Conservation (phyloP, 2,797 vertebrate genomes). For the Hemitrygon akajei region DNA sequence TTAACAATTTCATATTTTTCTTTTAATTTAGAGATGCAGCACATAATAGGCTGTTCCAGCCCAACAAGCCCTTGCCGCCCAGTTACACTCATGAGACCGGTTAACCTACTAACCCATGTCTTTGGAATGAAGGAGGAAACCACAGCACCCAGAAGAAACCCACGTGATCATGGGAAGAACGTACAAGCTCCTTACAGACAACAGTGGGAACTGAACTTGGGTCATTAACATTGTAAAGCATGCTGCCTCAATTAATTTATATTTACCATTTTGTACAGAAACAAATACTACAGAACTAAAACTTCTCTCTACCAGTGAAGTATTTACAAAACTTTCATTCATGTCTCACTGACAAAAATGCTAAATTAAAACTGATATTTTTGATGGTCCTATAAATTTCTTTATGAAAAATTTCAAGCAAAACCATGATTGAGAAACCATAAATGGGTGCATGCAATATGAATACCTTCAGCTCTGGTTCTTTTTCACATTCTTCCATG, state of each 20-base stretch:
- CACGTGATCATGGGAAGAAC: no score
- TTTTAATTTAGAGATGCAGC: no score
- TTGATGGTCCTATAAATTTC: not conserved
- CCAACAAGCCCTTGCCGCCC: no score
- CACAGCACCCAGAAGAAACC: no score
- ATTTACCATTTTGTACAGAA: not conserved
- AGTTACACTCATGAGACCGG: no score
- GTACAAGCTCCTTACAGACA: no score
- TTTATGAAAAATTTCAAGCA: not conserved
- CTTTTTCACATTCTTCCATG: conserved; percentile 97
- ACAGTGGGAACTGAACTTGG: no score
- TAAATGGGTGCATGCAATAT: conserved; percentile 27
- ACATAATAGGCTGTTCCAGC: no score
- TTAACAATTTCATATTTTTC: not conserved
- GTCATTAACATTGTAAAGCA: no score
- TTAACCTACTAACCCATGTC: no score
- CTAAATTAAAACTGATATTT: not conserved
- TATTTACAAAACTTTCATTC: not conserved
- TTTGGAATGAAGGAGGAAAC: no score
- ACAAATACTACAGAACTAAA: not conserved
- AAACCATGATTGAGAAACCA: not conserved
- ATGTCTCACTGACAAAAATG: not conserved
- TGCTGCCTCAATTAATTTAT: not conserved
- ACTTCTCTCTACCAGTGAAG: not conserved
- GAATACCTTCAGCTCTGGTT: conserved; percentile 93